A percentile compares a stretch with the other conserved stretches of the same genome.
These are phyloP conservation scores for Micrasema longulum DNA, from an alignment of 1,140 invertebrate species.

Conservation along the genomic window DNA sequence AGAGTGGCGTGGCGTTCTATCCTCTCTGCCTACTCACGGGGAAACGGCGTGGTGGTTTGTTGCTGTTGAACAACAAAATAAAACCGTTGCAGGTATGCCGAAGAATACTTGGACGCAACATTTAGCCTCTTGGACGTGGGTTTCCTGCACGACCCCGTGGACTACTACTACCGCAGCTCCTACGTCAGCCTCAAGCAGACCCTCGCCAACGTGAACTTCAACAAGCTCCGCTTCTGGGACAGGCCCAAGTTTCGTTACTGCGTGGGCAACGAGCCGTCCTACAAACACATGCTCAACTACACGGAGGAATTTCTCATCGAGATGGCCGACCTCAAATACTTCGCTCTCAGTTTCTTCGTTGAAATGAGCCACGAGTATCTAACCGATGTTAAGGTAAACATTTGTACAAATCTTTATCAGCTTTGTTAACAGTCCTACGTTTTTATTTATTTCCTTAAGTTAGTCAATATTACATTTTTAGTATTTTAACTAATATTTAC, in stretches of 20 bases:
- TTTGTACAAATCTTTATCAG: no score
- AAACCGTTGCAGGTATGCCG: slow-evolving; percentile 50
- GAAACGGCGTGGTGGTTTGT: no score
- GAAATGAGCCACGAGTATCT: slow-evolving; percentile 54
- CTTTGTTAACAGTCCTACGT: no score
- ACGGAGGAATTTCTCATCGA: slow-evolving; percentile 52
- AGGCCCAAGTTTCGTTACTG: slow-evolving; percentile 50
- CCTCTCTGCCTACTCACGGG: no score
- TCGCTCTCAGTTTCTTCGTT: slow-evolving; percentile 51
- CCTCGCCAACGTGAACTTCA: slow-evolving; percentile 38
- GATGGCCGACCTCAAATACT: slow-evolving; percentile 50
- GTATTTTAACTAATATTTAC: no score
- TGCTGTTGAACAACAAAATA: no score
- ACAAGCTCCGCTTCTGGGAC: slow-evolving; percentile 50
- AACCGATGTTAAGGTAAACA: slow-evolving; percentile 48
- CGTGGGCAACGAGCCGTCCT: slow-evolving; percentile 49
- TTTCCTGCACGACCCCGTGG: slow-evolving; percentile 47
- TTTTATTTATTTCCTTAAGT: no score
- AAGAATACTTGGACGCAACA: slow-evolving; percentile 49
- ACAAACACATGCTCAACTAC: slow-evolving; percentile 51
- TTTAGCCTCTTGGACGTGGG: slow-evolving; percentile 49
- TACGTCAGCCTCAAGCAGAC: slow-evolving; percentile 47
- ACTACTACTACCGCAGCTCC: slow-evolving; percentile 50
- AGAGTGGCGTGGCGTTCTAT: no score
- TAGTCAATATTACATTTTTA: no score